Percentiles rank a stretch among this genome's conserved stretches.
Evolutionary conservation across 2,113 vertebrate species (phyloP).

Genomic region (Melanerpes formicivorus): DNA sequence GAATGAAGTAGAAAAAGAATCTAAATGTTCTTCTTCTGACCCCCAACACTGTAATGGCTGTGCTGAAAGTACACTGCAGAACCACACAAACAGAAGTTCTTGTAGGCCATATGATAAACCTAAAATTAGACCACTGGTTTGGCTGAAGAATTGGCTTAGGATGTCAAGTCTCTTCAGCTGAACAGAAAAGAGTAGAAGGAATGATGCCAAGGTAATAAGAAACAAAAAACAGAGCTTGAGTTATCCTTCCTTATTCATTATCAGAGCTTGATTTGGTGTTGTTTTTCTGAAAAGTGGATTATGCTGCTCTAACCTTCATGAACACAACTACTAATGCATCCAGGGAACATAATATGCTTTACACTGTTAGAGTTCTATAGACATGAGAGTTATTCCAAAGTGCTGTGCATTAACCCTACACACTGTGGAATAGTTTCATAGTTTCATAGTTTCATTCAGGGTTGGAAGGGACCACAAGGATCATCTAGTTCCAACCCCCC

Average conservation of each 20-base stretch:
- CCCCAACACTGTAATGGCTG: neutral
- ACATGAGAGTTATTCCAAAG: constrained; percentile 8
- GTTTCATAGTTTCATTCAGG: no score
- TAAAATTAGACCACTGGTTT: constrained; percentile 48
- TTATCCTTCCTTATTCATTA: constrained; percentile 3
- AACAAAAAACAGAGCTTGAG: neutral
- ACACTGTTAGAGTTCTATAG: neutral
- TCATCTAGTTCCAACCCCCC: no score
- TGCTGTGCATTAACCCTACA: neutral
- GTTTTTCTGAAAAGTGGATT: neutral
- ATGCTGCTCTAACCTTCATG: neutral
- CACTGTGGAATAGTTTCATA: neutral
- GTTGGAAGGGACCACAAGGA: no score
- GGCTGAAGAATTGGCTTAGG: constrained; percentile 16
- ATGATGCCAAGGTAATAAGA: constrained; percentile 13
- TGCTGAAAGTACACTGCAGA: neutral
- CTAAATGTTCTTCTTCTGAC: constrained; percentile 29
- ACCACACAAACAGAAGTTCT: neutral
- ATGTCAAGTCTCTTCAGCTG: constrained; percentile 8
- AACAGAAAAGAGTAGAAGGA: neutral
- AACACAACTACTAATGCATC: neutral
- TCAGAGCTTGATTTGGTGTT: neutral
- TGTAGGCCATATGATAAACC: constrained; percentile 3
- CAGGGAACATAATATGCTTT: neutral
- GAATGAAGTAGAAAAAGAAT: neutral